Evolutionary conservation across 2,888 invertebrate species (phyloP).

Genomic region (Tribolium freemani): DNA sequence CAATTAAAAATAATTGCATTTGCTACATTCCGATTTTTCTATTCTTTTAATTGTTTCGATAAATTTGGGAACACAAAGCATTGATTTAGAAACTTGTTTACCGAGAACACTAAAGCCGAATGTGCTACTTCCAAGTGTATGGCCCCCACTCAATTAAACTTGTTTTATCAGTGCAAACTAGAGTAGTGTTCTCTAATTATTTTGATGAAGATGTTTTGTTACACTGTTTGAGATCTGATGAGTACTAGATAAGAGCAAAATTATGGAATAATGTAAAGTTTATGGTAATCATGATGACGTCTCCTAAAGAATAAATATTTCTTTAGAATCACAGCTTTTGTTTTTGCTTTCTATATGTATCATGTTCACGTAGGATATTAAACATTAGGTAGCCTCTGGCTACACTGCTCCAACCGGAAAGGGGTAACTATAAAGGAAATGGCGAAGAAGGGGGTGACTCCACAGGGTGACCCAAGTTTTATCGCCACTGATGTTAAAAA

Average conservation of each 20-base stretch:
- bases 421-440: not conserved
- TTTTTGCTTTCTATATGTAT: not conserved
- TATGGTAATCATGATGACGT: not conserved
- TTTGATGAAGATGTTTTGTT: not conserved
- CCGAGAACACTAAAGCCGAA: not conserved
- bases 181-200: not conserved
- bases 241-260: not conserved
- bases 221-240: not conserved
- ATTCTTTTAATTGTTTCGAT: not conserved
- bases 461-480: too few species aligned
- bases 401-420: not conserved
- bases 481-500: too few species aligned
- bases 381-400: not conserved
- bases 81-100: not conserved
- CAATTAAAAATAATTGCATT: not conserved
- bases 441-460: not conserved
- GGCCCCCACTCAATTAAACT: not conserved
- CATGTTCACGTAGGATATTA: not conserved
- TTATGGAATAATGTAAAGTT: not conserved
- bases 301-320: not conserved
- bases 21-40: not conserved
- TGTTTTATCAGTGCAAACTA: not conserved
- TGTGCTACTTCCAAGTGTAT: not conserved
- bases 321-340: not conserved
- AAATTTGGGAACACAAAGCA: not conserved